These are phyloP conservation scores for Athrips mouffetella DNA, from an alignment of 2,888 invertebrate genomes.

Conservation along the genomic window DNA sequence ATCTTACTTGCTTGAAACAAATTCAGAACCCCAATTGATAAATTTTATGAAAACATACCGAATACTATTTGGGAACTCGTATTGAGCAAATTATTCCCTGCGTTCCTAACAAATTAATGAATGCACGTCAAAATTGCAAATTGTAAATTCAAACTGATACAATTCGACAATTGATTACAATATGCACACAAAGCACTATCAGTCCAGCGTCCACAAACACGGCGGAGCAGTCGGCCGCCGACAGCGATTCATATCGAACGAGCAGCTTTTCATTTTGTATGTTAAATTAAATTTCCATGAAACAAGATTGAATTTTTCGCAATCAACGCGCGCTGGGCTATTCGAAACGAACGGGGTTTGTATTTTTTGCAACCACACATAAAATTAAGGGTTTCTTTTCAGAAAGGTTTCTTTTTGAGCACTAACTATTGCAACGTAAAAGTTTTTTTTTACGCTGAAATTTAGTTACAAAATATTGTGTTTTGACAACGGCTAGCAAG, in stretches of 20 bases:
- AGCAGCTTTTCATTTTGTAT: slow-evolving; percentile 75
- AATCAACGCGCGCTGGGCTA: slow-evolving; percentile 64
- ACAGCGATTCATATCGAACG: slow-evolving; percentile 73
- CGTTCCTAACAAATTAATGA: slow-evolving; percentile 56
- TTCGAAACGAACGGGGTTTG: slow-evolving; percentile 44
- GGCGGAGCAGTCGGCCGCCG: slow-evolving; percentile 67
- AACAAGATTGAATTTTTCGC: slow-evolving; percentile 78
- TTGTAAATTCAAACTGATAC: slow-evolving; percentile 69
- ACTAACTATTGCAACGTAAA: neutral
- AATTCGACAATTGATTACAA: slow-evolving; percentile 75
- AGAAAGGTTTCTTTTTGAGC: neutral
- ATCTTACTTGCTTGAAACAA: neutral
- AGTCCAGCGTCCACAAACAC: slow-evolving; percentile 62
- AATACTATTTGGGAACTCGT: too few species aligned
- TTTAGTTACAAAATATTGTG: too few species aligned
- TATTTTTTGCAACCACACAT: slow-evolving; percentile 4
- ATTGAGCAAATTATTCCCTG: neutral
- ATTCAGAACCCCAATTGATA: neutral
- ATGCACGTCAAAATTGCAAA: slow-evolving; percentile 71
- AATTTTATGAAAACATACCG: slow-evolving; percentile 33
- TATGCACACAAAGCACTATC: slow-evolving; percentile 70
- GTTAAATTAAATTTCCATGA: slow-evolving; percentile 79
- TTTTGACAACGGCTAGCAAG: slow-evolving; percentile 31
- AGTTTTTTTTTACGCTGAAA: too few species aligned
- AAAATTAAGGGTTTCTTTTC: neutral